Evolutionary conservation across 2,888 invertebrate species (phyloP).

Genomic region (Andrena fulva): DNA sequence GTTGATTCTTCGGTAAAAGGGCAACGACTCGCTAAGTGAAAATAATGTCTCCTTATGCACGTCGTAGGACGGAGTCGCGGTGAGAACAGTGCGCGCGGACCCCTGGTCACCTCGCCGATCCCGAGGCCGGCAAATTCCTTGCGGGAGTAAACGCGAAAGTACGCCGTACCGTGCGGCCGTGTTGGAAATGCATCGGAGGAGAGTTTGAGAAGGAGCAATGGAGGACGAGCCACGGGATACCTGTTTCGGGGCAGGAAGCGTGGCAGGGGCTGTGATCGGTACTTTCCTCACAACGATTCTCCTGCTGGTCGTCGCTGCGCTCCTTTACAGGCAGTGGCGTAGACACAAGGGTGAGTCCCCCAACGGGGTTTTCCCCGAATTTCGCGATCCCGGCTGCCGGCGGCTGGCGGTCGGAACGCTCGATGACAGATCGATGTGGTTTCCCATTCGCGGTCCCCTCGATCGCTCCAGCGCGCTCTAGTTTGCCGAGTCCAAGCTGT

Average conservation of each 20-base stretch:
- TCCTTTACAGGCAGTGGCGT: slow-evolving; percentile 88
- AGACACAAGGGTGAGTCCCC: slow-evolving; percentile 85
- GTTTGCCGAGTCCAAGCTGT: slow-evolving; percentile 13
- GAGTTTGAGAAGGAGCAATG: slow-evolving; percentile 63
- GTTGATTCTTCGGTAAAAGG: slow-evolving; percentile 54
- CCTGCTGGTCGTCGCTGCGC: slow-evolving; percentile 86
- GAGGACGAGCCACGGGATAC: slow-evolving; percentile 73
- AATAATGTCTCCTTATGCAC: slow-evolving; percentile 57
- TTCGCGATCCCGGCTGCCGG: slow-evolving; percentile 8
- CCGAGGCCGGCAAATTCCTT: slow-evolving; percentile 20
- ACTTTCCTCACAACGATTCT: slow-evolving; percentile 89
- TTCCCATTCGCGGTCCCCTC: slow-evolving; percentile 13
- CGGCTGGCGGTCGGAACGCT: neutral
- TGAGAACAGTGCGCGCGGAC: slow-evolving; percentile 41
- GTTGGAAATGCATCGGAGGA: slow-evolving; percentile 60
- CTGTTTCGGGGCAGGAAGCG: slow-evolving; percentile 89
- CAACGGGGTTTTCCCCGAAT: neutral
- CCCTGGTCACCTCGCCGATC: neutral
- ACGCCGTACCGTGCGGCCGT: slow-evolving; percentile 29
- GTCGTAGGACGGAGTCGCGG: slow-evolving; percentile 32
- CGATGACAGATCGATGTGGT: slow-evolving; percentile 45
- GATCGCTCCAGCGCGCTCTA: slow-evolving; percentile 41
- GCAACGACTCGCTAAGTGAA: slow-evolving; percentile 53
- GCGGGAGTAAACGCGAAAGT: slow-evolving; percentile 40
- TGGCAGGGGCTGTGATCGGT: slow-evolving; percentile 90